Base-by-base conservation (phyloP, 2,113 vertebrate species). In the Epinephelus lanceolatus region DNA sequence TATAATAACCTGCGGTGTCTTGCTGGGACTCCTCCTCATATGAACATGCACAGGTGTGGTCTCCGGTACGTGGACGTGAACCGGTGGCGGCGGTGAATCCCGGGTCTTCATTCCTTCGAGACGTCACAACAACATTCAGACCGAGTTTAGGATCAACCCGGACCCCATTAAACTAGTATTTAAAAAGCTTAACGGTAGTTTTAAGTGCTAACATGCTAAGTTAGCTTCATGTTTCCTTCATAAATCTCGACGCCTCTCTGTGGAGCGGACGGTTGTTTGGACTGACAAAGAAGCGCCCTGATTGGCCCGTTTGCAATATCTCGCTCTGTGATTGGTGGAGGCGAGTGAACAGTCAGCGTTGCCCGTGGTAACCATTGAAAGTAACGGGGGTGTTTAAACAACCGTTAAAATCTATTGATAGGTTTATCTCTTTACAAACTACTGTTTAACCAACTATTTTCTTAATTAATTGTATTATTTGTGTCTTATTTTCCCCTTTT, bases 31-130 rank as follows among this genome's bases (percentile, higher is more conserved):
- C 94, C 96, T 98, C 95, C 96, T 98, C 92, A 98, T 96, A 79
- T 99, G 97, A 33, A 99, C 97, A 63, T 99, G 97, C 73, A 99
- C 96, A 76, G 97, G 97, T 67, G 96, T 98, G 78, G 95, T 97
- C 90, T 97, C 97, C 93, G 97, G 95, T 90, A 99, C 96, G 18
- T 99, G 98, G 90, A 99, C 96, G 74, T 99, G 98, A 91, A 98
- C 95, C 55, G 97, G 96, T 83, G 96, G 97, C 81, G 96, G 96
- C 56, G 95, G 95, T 45, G 96, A 93, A 81, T 96, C 96, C 71
- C 96, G 95, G 74, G 95, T 97, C 95, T 96, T 98, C 98, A 99
- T 99, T 80, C 76, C 93, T 93, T 86, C 12, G 5, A 25, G 15
- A 56, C 1, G 37, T 49, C 14, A 67, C 7, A 19, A 14, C 12